These are phyloP conservation scores for Lumbricus terrestris DNA, from an alignment of 2,888 invertebrate genomes.

Conservation along the genomic window DNA sequence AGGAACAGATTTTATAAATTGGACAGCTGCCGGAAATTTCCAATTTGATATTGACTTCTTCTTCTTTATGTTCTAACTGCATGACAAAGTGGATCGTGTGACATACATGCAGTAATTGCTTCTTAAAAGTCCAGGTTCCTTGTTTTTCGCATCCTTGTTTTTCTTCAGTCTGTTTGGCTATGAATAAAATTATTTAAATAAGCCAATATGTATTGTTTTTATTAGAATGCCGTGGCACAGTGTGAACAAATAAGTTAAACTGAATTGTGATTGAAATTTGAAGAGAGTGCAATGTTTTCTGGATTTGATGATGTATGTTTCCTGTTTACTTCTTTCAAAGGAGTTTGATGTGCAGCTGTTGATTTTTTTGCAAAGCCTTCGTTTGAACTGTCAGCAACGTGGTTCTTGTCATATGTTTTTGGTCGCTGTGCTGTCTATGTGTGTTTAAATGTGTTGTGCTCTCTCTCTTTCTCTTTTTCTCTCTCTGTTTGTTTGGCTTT, in stretches of 20 bases:
- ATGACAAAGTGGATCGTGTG: neutral
- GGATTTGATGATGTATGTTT: neutral
- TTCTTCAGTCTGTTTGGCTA: neutral
- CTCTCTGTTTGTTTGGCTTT: too few relatives aligned
- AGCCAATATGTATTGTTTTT: neutral
- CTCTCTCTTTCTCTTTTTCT: too few relatives aligned
- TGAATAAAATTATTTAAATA: neutral
- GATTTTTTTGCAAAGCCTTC: too few relatives aligned
- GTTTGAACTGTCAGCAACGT: too few relatives aligned
- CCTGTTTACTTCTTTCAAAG: neutral
- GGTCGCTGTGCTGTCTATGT: too few relatives aligned
- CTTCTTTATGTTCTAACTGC: neutral
- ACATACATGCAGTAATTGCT: neutral
- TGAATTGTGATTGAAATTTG: neutral
- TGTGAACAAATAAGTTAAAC: neutral
- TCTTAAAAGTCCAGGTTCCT: neutral
- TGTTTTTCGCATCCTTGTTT: too few relatives aligned
- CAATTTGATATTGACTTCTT: neutral
- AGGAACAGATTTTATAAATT: neutral
- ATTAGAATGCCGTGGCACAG: neutral
- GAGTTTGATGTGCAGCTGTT: too few relatives aligned
- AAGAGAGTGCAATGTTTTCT: neutral
- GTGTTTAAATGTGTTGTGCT: too few relatives aligned
- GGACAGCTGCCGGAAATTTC: neutral
- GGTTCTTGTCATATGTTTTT: too few relatives aligned